phyloP scores from a whole-genome alignment of 2,797 vertebrate species.

The Sebastes nivosus region DNA sequence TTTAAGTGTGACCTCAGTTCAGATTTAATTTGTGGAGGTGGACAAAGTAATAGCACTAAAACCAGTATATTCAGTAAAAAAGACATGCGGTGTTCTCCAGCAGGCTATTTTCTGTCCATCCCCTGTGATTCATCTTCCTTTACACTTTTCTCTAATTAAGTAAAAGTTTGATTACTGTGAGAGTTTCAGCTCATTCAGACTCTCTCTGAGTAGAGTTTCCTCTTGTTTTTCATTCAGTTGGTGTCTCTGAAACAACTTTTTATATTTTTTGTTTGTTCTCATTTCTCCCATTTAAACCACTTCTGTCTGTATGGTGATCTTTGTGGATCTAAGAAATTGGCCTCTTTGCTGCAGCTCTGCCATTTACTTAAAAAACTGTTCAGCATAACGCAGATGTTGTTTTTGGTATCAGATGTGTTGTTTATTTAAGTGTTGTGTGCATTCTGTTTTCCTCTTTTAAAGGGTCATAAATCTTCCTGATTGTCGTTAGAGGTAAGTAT shows the following conservation, averaged over 20 bases:
- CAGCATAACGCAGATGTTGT: not conserved
- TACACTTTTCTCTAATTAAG: slow-evolving; percentile 50
- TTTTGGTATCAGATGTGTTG: not conserved
- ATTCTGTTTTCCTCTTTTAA: not conserved
- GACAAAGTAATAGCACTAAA: not conserved
- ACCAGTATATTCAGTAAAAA: not conserved
- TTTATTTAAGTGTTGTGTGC: not conserved
- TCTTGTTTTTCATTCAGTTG: not conserved
- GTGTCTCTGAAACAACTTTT: not conserved
- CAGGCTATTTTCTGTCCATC: slow-evolving; percentile 25
- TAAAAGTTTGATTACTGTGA: slow-evolving; percentile 40
- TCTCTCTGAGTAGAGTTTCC: not conserved
- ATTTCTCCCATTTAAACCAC: not conserved
- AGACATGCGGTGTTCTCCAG: not conserved
- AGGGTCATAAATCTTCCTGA: not conserved
- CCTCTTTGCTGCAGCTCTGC: not conserved
- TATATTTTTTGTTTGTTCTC: not conserved
- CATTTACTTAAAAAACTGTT: not conserved
- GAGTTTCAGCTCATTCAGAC: slow-evolving; percentile 3
- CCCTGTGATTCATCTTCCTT: slow-evolving; percentile 31
- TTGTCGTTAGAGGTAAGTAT: not conserved
- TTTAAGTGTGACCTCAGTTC: not conserved
- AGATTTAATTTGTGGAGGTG: slow-evolving; percentile 1
- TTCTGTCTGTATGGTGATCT: not conserved
- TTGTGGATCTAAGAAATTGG: not conserved